A percentile compares a stretch with the other conserved stretches of the same genome.
These are phyloP conservation scores for Drosophila nannoptera DNA, from an alignment of 1,140 invertebrate species.

Conservation along the genomic window DNA sequence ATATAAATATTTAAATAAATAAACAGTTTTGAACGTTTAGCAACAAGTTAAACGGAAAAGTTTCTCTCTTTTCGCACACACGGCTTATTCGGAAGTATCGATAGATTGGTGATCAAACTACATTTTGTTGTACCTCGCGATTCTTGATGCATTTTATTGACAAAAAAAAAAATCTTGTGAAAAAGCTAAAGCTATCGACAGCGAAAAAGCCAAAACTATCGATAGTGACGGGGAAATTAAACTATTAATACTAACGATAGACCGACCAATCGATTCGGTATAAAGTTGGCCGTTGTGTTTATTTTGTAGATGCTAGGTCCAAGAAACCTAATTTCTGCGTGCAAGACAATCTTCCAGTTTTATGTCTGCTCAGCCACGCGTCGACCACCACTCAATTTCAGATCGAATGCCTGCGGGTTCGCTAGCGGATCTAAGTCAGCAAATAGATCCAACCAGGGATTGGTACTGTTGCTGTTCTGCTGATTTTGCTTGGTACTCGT, in stretches of 20 bases:
- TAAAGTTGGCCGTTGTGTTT: slow-evolving; percentile 1
- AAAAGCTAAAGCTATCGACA: slow-evolving; percentile 31
- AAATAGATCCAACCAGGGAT: slow-evolving; percentile 93
- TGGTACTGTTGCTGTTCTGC: slow-evolving; percentile 35
- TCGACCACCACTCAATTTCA: slow-evolving; percentile 72
- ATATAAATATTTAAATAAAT: slow-evolving; percentile 78
- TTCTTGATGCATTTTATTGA: slow-evolving; percentile 17
- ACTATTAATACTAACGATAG: slow-evolving; percentile 24
- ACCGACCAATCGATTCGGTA: background rate
- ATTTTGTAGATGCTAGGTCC: slow-evolving; percentile 3
- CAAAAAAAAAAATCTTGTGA: slow-evolving; percentile 14
- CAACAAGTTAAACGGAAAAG: slow-evolving; percentile 69
- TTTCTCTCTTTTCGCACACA: slow-evolving; percentile 13
- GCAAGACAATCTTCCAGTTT: slow-evolving; percentile 25
- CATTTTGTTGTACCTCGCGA: too few species aligned
- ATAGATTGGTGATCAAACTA: background rate
- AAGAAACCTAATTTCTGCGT: slow-evolving; percentile 27
- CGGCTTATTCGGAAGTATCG: background rate
- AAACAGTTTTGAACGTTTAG: slow-evolving; percentile 77
- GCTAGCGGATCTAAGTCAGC: slow-evolving; percentile 95
- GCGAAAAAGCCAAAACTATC: slow-evolving; percentile 22
- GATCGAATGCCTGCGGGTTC: slow-evolving; percentile 82
- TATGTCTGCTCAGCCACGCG: slow-evolving; percentile 72
- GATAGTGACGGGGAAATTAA: slow-evolving; percentile 16
- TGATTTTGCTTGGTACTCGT: slow-evolving; percentile 18